These are phyloP conservation scores for Rhabdophis nuchalis DNA, from an alignment of 2,797 vertebrate genomes.

Conservation along the genomic window DNA sequence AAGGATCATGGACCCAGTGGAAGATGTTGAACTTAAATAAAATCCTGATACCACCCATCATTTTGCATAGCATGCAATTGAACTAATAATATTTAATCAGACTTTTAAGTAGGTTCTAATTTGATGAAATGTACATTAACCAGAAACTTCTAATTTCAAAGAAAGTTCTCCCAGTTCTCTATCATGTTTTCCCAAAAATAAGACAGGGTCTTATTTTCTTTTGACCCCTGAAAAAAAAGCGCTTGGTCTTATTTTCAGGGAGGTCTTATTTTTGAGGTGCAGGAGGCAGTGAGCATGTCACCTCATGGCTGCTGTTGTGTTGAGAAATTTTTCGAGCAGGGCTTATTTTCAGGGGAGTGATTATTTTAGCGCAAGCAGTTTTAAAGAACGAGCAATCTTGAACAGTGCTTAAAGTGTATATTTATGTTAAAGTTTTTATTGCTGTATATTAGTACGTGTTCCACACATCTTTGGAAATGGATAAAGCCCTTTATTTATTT, in stretches of 20 bases:
- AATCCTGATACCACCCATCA: not conserved
- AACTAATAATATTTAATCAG: not conserved
- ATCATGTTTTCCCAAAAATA: too few relatives aligned
- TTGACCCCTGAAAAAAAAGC: too few relatives aligned
- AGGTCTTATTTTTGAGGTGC: too few relatives aligned
- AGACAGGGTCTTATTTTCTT: too few relatives aligned
- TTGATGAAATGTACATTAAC: not conserved
- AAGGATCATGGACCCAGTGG: constrained; percentile 27
- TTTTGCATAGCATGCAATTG: not conserved
- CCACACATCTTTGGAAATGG: not conserved
- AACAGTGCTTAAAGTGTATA: not conserved
- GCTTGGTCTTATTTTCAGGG: too few relatives aligned
- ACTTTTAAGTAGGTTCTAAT: not conserved
- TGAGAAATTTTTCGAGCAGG: too few relatives aligned
- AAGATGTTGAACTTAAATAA: constrained; percentile 21
- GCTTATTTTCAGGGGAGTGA: too few relatives aligned
- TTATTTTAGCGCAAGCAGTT: not conserved
- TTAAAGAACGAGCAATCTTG: not conserved
- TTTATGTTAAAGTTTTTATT: not conserved
- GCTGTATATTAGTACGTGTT: not conserved
- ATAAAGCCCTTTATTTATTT: not conserved
- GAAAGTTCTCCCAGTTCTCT: not conserved
- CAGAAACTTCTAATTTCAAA: not conserved
- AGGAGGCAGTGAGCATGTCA: too few relatives aligned
- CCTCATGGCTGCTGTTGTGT: too few relatives aligned